These are phyloP conservation scores for Saguinus imperator DNA, from an alignment of 2,113 vertebrate genomes.

Conservation along the genomic window DNA sequence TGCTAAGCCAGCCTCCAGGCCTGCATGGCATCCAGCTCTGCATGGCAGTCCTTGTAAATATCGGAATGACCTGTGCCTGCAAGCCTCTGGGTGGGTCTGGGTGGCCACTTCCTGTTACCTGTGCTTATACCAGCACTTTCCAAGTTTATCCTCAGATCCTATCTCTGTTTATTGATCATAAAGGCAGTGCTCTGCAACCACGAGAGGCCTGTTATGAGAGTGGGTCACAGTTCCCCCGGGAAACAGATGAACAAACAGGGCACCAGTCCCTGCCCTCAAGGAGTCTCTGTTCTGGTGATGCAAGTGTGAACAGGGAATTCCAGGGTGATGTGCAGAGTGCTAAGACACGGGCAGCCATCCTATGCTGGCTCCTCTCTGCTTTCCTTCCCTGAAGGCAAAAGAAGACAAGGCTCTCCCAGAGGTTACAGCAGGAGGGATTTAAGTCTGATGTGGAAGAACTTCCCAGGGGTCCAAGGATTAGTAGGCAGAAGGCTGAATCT, in stretches of 20 bases:
- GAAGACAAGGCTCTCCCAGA: background rate
- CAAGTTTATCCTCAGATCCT: background rate
- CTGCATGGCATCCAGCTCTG: background rate
- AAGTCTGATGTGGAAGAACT: slow-evolving; percentile 41
- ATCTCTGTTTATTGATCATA: slow-evolving; percentile 20
- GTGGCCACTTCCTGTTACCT: slow-evolving; percentile 24
- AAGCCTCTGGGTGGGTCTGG: background rate
- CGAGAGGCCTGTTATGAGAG: background rate
- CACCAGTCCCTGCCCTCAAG: background rate
- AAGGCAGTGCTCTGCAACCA: background rate
- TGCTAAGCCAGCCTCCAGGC: background rate
- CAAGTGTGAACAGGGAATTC: background rate
- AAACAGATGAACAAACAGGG: background rate
- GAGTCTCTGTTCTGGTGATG: background rate
- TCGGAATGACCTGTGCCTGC: background rate
- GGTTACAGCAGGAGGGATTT: slow-evolving; percentile 5
- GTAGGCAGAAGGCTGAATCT: slow-evolving; percentile 1
- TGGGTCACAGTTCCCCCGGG: background rate
- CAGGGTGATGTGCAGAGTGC: background rate
- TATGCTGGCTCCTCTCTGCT: slow-evolving; percentile 1
- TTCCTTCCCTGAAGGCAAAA: slow-evolving; percentile 8
- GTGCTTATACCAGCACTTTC: background rate
- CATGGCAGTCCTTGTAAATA: background rate
- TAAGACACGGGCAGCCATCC: background rate
- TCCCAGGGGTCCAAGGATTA: background rate